Conservation (phyloP, 2,888 invertebrate genomes). For the Parthenolecanium corni region DNA sequence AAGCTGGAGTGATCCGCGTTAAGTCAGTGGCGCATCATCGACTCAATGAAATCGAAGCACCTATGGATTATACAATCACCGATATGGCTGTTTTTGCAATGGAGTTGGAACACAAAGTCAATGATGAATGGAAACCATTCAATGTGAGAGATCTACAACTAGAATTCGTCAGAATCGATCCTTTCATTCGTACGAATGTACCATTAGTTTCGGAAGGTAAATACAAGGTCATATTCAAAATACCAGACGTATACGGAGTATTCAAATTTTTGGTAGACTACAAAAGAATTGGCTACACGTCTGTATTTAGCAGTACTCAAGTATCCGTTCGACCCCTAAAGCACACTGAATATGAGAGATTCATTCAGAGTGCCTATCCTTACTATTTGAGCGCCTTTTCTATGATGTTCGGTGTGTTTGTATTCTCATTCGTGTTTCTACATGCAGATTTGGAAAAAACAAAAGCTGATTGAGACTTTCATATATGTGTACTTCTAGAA, state of each 20-base stretch:
- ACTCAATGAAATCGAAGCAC: constrained; percentile 56
- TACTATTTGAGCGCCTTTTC: constrained; percentile 97
- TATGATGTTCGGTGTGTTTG: constrained; percentile 95
- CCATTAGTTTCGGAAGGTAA: constrained; percentile 59
- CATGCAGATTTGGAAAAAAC: constrained; percentile 77
- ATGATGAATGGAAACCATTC: constrained; percentile 85
- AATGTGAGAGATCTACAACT: constrained; percentile 86
- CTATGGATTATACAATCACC: constrained; percentile 86
- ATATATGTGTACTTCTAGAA: too few species aligned
- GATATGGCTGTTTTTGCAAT: constrained; percentile 88
- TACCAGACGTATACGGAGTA: constrained; percentile 98
- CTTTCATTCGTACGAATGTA: constrained; percentile 81
- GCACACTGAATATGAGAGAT: constrained; percentile 97
- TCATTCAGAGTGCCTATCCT: constrained; percentile 94
- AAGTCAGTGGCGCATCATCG: constrained; percentile 77
- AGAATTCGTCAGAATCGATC: constrained; percentile 98
- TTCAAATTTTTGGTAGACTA: constrained; percentile 98
- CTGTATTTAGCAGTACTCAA: constrained; percentile 81
- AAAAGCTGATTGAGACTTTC: constrained; percentile 25
- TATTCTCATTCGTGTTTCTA: constrained; percentile 91
- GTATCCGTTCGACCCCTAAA: constrained; percentile 93
- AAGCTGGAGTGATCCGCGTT: constrained; percentile 86
- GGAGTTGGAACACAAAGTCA: constrained; percentile 70
- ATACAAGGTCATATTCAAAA: constrained; percentile 80
- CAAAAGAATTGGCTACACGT: constrained; percentile 86